Conservation (phyloP, 1,140 invertebrate species). For the Drosophila bocqueti region DNA sequence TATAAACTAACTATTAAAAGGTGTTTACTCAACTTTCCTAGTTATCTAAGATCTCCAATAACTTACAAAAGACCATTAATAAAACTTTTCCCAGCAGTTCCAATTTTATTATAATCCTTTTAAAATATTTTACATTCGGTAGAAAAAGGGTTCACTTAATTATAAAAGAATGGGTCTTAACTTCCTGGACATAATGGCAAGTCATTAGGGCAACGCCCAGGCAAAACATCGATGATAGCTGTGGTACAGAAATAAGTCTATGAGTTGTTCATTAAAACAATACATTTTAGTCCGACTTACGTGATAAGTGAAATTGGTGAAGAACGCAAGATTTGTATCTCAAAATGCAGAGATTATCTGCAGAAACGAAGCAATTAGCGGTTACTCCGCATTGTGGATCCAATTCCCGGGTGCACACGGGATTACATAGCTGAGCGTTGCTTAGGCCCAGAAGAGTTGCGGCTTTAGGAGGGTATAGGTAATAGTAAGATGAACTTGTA, state of each 20-base stretch:
- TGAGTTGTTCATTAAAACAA: background rate
- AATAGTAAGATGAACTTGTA: background rate
- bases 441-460: background rate
- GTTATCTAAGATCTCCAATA: too few relatives aligned
- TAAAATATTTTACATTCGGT: background rate
- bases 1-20: too few relatives aligned
- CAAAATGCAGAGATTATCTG: background rate
- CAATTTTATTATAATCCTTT: background rate
- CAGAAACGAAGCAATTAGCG: background rate
- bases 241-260: too few relatives aligned
- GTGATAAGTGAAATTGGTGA: background rate
- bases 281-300: background rate
- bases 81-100: too few relatives aligned
- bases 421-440: background rate
- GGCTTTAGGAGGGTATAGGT: background rate
- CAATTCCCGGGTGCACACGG: background rate
- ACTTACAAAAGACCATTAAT: too few relatives aligned
- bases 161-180: background rate
- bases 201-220: background rate
- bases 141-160: background rate
- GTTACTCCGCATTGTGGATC: background rate
- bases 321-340: background rate
- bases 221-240: constrained; percentile 1
- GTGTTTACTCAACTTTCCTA: too few relatives aligned
- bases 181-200: background rate